phyloP scores from a whole-genome alignment of 2,888 invertebrate species.

The Temnothorax rugatulus region DNA sequence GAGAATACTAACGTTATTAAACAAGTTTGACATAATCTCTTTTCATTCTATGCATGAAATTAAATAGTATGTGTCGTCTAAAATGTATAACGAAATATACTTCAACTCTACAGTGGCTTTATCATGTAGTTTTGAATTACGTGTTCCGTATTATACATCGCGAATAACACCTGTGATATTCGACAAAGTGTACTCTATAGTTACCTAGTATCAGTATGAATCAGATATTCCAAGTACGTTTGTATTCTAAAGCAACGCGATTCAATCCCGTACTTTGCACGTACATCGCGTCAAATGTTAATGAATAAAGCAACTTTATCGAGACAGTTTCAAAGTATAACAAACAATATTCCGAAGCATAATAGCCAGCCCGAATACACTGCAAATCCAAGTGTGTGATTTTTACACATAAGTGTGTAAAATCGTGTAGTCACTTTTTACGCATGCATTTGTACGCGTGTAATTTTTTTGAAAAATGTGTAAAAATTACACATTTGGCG shows the following conservation, averaged over 20 bases:
- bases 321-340: background rate
- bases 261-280: conserved; percentile 11
- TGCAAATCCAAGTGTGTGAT: background rate
- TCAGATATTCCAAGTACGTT: conserved; percentile 32
- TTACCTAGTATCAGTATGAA: conserved; percentile 6
- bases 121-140: background rate
- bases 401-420: no score
- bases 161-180: conserved; percentile 11
- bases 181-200: conserved; percentile 19
- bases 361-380: background rate
- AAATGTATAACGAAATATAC: conserved; percentile 2
- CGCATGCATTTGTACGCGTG: no score
- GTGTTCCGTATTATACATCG: background rate
- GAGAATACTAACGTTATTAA: background rate
- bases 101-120: background rate
- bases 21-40: conserved; percentile 2
- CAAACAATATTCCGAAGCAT: background rate
- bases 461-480: no score
- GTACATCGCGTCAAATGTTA: conserved; percentile 15
- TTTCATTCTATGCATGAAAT: background rate
- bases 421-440: no score
- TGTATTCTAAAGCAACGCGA: conserved; percentile 35
- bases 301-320: conserved; percentile 48
- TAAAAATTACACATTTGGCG: no score
- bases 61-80: conserved; percentile 4